Evolutionary conservation across 2,888 invertebrate genomes (phyloP), one percentile per base, ranked within the genome.

Genomic region (Dioctria linearis): DNA sequence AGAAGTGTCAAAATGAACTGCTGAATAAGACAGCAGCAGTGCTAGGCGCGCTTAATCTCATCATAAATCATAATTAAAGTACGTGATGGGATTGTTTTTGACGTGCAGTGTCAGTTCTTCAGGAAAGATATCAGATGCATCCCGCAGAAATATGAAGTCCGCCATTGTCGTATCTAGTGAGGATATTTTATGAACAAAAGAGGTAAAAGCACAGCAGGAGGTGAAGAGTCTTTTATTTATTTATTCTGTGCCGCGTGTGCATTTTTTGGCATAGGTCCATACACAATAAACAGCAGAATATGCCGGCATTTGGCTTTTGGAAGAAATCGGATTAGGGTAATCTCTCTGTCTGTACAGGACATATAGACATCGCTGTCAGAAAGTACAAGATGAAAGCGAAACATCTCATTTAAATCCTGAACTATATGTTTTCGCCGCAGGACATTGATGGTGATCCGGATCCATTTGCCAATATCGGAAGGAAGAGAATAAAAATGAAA

Each of bases 11-110:
- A 9, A 71, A 71, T 51, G 54, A 71, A 49, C 11, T 57, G 57
- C 39, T 8, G 49, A 43, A 66, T 46, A 2, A 13, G 57, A 57
- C n/a, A 57, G 57, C 57, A 57, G 39, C 39, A 46, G 25, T 25
- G 25, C 25, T 25, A 25, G 25, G 25, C 25, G 25, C 4, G 51
- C 54, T 51, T 71, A 71, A 71, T 71, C 71, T 71, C 49, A 75
- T 75, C 75, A 59, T 75, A 75, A 75, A 75, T 75, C 75, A 75
- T 75, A 57, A 75, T 75, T 75, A 75, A 75, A 75, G 75, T 75
- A 57, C 13, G 43, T 75, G 75, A 75, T 75, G 59, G 42, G 61
- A 8, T 43, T 75, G 75, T 75, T 75, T 25, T 5, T 51, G 71
- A 71, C 71, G 39, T 54, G 71, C 71, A 54, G 11, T 39, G 71